Base-by-base conservation (phyloP, 2,888 invertebrate genomes). In the Xestia ashworthii region DNA sequence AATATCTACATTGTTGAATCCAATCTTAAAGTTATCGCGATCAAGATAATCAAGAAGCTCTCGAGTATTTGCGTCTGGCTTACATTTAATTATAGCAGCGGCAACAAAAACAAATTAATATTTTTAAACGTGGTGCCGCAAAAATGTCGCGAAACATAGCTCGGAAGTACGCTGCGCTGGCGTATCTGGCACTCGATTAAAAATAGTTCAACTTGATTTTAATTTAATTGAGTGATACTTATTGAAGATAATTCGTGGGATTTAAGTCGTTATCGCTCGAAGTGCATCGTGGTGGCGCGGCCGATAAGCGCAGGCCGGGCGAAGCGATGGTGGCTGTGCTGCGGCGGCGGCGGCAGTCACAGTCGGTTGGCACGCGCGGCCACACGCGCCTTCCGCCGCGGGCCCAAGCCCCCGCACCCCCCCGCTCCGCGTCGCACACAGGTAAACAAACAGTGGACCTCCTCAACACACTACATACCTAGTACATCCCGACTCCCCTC, bases 281-380 rank as follows among this genome's bases (percentile, higher is more conserved):
- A 93, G 92, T 95, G 94, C 94, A 94, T 93, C 90, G 92, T 91
- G 91, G 91, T 92, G 90, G 92, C 91, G 90, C 91, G 91, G 89
- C 90, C 93, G 96, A 96, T 96, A 96, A 95, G 95, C 95, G 94
- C 94, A 93, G 92, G 92, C 89, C 91, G 92, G 89, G 91, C 90
- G 87, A 88, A 91, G 90, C 89, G 90, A 65, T 84, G 87, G 85
- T 88, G 87, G 79, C 78, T 76, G 87, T 87, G 90, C 82, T 85
- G 89, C 86, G 90, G 89, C 91, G 88, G 89, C 89, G 87, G 89
- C 93, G 91, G 95, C 96, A 96, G 96, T 96, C 90, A 92, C 91
- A 91, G 87, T 94, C 95, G 93, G 95, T 92, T 94, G 95, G 95
- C 95, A 94, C 92, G 93, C 93, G 95, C 94, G 96, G 94, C 91